Evolutionary conservation across 2,888 invertebrate species (phyloP).

Genomic region (Lepas anatifera): DNA sequence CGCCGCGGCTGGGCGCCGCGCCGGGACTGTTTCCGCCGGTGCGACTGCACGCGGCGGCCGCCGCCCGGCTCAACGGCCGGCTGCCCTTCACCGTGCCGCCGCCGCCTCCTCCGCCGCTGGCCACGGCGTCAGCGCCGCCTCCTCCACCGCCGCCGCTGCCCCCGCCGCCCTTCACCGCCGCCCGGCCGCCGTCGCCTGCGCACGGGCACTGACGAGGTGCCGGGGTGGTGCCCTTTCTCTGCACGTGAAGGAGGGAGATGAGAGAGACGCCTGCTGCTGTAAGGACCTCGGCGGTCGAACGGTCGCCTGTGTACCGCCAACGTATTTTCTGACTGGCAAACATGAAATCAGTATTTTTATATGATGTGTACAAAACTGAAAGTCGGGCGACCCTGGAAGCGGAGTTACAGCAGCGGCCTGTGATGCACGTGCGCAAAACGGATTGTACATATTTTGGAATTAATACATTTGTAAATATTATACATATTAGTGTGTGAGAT

Average conservation of each 20-base stretch:
- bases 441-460: background rate
- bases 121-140: background rate
- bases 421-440: background rate
- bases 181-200: background rate
- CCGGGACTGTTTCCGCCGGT: constrained; percentile 1
- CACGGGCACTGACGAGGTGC: background rate
- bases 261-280: background rate
- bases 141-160: background rate
- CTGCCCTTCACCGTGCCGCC: background rate
- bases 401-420: background rate
- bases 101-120: background rate
- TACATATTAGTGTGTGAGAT: background rate
- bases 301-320: background rate
- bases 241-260: too few relatives aligned
- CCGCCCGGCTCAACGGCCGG: background rate
- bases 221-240: background rate
- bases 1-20: constrained; percentile 8
- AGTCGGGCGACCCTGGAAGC: background rate
- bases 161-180: background rate
- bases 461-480: background rate
- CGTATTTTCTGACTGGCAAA: background rate
- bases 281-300: too few relatives aligned
- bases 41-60: constrained; percentile 4
- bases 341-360: constrained; percentile 2
- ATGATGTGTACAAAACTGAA: background rate